Base-by-base conservation (phyloP, 2,797 vertebrate genomes). In the Sebastes cheni region DNA sequence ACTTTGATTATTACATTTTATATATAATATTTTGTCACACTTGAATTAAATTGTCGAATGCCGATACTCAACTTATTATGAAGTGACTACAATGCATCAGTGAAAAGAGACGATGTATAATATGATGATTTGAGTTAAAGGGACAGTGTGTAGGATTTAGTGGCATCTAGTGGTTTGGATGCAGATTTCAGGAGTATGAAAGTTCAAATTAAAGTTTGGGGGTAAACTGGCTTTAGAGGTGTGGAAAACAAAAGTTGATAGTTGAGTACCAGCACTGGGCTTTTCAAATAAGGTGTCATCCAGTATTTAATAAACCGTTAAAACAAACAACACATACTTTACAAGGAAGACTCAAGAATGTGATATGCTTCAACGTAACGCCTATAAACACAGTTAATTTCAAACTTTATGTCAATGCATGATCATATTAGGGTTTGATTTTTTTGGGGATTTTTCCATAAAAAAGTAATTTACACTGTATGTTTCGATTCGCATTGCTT, bases 291-390 rank as follows among this genome's bases (percentile, higher is more conserved):
- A 60, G 78, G 25, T 46, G 67, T 77, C 36, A 29, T 61, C 58
- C 61, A 75, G 20, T 65, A 18, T 39, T 71, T 23, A 79, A 30
- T 27, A 59, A 58, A 72, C 29, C 50, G 32, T 75, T 67, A 18
- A 86, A 79, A 64, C 25, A 80, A 65, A 66, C 32, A 64, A 80
- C 23, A 77, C 39, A 46, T 68, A 27, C 50, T 60, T 82, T 81
- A 83, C 72, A 88, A 85, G 91, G 86, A 91, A 91, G 83, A 92
- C 86, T 84, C 52, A 67, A 80, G 36, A 62, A 72, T 64, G 68
- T 77, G 67, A 83, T 50, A 50, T 69, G 46, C 27, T 34, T 61
- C n/a, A 68, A 59, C 20, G 3, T 25, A 72, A 69, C 1, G 46
- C 34, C 71, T 50, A 14, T 67, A 50, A 68, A 60, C 7, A 54